phyloP scores from a whole-genome alignment of 2,797 vertebrate species.

The Macropodus opercularis region DNA sequence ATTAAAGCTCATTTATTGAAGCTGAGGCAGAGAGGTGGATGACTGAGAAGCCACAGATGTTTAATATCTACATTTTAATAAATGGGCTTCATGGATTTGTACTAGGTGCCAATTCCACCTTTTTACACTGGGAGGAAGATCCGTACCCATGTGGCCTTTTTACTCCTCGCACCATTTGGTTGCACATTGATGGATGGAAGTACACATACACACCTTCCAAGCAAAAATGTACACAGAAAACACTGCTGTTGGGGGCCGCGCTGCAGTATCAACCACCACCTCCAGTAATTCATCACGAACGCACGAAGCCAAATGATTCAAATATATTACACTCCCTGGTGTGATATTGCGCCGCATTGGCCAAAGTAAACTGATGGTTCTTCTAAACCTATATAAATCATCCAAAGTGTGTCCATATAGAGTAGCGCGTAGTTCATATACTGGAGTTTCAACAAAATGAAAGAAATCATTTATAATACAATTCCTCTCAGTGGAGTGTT shows the following conservation, averaged over 20 bases:
- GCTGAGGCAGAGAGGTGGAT: slow-evolving; percentile 20
- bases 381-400: slow-evolving; percentile 66
- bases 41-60: slow-evolving; percentile 53
- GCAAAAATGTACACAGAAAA: slow-evolving; percentile 30
- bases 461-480: slow-evolving; percentile 56
- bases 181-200: slow-evolving; percentile 21
- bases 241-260: slow-evolving; percentile 33
- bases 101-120: slow-evolving; percentile 59
- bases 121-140: slow-evolving; percentile 35
- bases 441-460: slow-evolving; percentile 48
- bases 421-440: slow-evolving; percentile 53
- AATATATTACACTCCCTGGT: slow-evolving; percentile 66
- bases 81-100: slow-evolving; percentile 59
- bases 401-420: slow-evolving; percentile 49
- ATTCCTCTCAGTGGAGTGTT: slow-evolving; percentile 32
- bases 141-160: slow-evolving; percentile 35
- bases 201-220: background rate
- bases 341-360: slow-evolving; percentile 42
- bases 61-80: slow-evolving; percentile 67
- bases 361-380: slow-evolving; percentile 63
- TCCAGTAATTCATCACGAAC: slow-evolving; percentile 64
- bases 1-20: slow-evolving; percentile 44
- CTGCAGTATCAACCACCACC: slow-evolving; percentile 50
- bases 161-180: slow-evolving; percentile 17
- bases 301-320: slow-evolving; percentile 71